Evolutionary conservation across 2,888 invertebrate species (phyloP).

Genomic region (Entomobrya proxima): DNA sequence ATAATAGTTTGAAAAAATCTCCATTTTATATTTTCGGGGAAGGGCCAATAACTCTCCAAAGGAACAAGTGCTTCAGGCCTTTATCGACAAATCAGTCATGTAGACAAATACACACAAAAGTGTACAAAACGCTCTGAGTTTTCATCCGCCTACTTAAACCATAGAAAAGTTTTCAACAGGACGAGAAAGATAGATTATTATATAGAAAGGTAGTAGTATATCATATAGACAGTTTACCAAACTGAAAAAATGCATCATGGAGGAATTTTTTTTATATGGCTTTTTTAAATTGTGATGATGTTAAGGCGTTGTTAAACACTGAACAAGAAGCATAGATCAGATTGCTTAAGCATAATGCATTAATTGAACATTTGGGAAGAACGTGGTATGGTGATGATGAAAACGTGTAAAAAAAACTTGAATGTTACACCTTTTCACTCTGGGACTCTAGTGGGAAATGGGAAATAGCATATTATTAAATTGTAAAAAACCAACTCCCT

Average conservation of each 20-base stretch:
- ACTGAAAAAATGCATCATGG: too few relatives aligned
- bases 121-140: too few relatives aligned
- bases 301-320: constrained; percentile 16
- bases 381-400: too few relatives aligned
- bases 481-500: too few relatives aligned
- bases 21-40: constrained; percentile 5
- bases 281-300: too few relatives aligned
- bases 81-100: constrained; percentile 36
- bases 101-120: constrained; percentile 5
- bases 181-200: neutral
- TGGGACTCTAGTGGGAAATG: too few relatives aligned
- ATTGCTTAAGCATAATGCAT: constrained; percentile 23
- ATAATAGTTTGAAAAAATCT: neutral
- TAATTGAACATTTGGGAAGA: neutral
- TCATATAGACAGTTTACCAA: neutral
- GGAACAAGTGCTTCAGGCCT: constrained; percentile 50
- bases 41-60: neutral
- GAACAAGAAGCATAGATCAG: constrained; percentile 3
- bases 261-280: neutral
- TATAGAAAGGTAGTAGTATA: neutral
- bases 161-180: constrained; percentile 44
- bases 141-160: constrained; percentile 55
- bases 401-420: too few relatives aligned
- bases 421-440: too few relatives aligned
- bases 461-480: too few relatives aligned